A percentile compares a stretch with the other conserved stretches of the same genome.
Conservation (phyloP, 2,888 invertebrate species). For the Ametastegia equiseti region DNA sequence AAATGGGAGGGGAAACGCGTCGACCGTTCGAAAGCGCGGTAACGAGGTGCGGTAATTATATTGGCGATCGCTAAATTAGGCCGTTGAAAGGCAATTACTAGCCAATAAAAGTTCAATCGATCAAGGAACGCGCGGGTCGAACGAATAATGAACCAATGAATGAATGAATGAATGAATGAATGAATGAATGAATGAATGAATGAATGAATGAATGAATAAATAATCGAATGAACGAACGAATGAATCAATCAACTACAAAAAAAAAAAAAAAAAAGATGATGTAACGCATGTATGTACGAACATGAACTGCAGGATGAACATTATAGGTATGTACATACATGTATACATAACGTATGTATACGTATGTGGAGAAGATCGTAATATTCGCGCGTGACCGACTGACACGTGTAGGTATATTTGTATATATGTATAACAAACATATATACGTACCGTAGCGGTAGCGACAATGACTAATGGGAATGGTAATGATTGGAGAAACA, state of each 20-base stretch:
- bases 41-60: constrained; percentile 43
- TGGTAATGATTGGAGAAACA: not conserved
- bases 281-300: too few relatives aligned
- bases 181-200: not conserved
- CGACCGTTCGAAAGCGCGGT: constrained; percentile 15
- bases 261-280: too few relatives aligned
- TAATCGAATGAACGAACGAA: too few relatives aligned
- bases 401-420: too few relatives aligned
- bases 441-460: not conserved
- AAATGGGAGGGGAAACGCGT: constrained; percentile 55
- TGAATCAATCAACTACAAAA: too few relatives aligned
- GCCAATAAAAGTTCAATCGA: not conserved
- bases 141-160: not conserved
- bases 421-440: too few relatives aligned
- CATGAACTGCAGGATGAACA: too few relatives aligned
- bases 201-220: too few relatives aligned
- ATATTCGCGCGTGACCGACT: too few relatives aligned
- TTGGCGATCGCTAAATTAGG: constrained; percentile 31
- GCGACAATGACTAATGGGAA: not conserved
- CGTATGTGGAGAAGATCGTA: too few relatives aligned
- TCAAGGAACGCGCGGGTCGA: not conserved
- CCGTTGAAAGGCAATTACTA: constrained; percentile 24
- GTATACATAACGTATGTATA: too few relatives aligned
- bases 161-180: not conserved
- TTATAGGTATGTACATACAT: too few relatives aligned